These are phyloP conservation scores for Buphagus erythrorhynchus DNA, from an alignment of 2,797 vertebrate species.

Conservation along the genomic window DNA sequence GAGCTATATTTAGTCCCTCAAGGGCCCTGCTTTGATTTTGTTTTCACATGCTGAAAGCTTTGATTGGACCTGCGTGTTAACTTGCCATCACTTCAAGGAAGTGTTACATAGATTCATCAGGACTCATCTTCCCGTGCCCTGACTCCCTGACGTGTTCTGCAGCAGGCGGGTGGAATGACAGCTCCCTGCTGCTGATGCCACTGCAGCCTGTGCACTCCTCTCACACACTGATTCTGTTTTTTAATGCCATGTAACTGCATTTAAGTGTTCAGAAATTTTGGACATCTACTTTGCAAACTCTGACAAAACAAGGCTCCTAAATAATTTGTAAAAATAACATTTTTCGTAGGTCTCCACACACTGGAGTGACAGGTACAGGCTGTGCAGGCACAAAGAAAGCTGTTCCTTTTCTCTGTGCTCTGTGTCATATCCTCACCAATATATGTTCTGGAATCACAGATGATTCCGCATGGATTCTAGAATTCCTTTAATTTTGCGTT, in stretches of 20 bases:
- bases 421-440: background rate
- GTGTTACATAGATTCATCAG: slow-evolving; percentile 34
- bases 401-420: background rate
- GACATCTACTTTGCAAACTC: background rate
- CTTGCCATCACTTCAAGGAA: slow-evolving; percentile 32
- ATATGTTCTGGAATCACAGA: background rate
- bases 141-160: slow-evolving; percentile 13
- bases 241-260: background rate
- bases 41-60: background rate
- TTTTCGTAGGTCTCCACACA: background rate
- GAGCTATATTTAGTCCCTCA: slow-evolving; percentile 18
- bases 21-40: slow-evolving; percentile 34
- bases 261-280: background rate
- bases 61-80: slow-evolving; percentile 15
- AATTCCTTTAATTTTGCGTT: background rate
- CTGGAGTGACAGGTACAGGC: background rate
- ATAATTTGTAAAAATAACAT: background rate
- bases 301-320: background rate
- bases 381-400: background rate
- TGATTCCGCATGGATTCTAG: background rate
- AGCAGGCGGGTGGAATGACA: background rate
- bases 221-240: background rate
- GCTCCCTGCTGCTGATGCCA: slow-evolving; percentile 3
- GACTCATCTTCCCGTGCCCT: background rate
- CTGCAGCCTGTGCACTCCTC: background rate